Conservation (phyloP, 2,113 vertebrate species). For the Equus przewalskii region DNA sequence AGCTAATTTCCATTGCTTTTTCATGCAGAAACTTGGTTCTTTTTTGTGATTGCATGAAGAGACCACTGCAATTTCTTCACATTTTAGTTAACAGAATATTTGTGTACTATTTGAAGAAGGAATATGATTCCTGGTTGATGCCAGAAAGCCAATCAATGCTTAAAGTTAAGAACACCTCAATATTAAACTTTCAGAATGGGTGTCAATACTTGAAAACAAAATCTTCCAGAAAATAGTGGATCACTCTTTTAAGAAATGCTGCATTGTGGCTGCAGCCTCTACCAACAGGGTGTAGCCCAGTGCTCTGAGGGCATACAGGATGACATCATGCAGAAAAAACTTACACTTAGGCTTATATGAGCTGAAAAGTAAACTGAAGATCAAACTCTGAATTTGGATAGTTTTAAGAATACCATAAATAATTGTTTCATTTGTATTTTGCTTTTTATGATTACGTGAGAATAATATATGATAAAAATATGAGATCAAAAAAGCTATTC, state of each 20-base stretch:
- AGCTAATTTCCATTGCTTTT: neutral
- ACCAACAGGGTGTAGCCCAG: rapidly evolving
- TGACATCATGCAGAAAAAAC: rapidly evolving
- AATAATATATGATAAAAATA: neutral
- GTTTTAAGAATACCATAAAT: neutral
- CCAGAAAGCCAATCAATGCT: neutral
- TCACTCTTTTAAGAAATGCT: neutral
- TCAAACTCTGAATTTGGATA: neutral
- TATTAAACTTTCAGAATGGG: neutral
- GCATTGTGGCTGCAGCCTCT: neutral
- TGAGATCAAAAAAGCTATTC: neutral
- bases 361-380: neutral
- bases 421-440: conserved; percentile 23
- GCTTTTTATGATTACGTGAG: neutral
- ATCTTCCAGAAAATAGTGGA: neutral
- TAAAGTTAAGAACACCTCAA: neutral
- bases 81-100: neutral
- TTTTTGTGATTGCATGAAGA: neutral
- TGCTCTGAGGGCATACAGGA: rapidly evolving
- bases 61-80: neutral
- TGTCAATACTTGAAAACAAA: neutral
- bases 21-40: neutral
- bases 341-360: neutral
- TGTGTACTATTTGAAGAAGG: neutral
- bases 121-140: neutral